Percentiles rank a stretch among this genome's conserved stretches.
phyloP scores from a whole-genome alignment of 2,113 vertebrate genomes.

The Thalassoma bifasciatum region DNA sequence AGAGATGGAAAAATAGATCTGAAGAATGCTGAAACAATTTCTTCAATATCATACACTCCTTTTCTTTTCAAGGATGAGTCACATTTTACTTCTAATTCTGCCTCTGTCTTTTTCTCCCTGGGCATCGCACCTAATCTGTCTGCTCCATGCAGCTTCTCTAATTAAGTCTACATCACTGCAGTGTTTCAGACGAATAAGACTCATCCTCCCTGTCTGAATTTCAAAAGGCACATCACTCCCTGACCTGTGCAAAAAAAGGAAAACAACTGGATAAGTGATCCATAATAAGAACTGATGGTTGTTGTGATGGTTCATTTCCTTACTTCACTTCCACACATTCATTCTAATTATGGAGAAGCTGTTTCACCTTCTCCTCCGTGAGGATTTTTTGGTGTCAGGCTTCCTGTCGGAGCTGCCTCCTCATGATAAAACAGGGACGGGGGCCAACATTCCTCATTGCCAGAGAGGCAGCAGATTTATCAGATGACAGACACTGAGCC shows the following conservation, averaged over 20 bases:
- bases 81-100: conserved; percentile 20
- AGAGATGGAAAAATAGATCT: not conserved
- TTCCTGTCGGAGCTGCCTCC: conserved; percentile 42
- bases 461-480: conserved; percentile 59
- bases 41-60: not conserved
- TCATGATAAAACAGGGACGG: conserved; percentile 50
- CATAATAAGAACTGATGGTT: conserved; percentile 62
- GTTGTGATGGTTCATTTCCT: conserved; percentile 66
- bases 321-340: conserved; percentile 58
- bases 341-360: conserved; percentile 73
- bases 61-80: conserved; percentile 34
- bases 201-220: conserved; percentile 8
- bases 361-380: conserved; percentile 56
- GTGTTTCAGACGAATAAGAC: conserved; percentile 7
- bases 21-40: not conserved
- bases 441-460: conserved; percentile 54
- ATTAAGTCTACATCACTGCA: not conserved
- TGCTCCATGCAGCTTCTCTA: not conserved
- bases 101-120: conserved; percentile 11
- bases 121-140: conserved; percentile 11
- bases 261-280: conserved; percentile 37
- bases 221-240: conserved; percentile 20
- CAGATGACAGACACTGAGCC: conserved; percentile 56
- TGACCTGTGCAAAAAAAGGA: conserved; percentile 33
- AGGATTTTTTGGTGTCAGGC: conserved; percentile 52